These are phyloP conservation scores for Aix galericulata DNA, from an alignment of 2,113 vertebrate genomes.

Conservation along the genomic window DNA sequence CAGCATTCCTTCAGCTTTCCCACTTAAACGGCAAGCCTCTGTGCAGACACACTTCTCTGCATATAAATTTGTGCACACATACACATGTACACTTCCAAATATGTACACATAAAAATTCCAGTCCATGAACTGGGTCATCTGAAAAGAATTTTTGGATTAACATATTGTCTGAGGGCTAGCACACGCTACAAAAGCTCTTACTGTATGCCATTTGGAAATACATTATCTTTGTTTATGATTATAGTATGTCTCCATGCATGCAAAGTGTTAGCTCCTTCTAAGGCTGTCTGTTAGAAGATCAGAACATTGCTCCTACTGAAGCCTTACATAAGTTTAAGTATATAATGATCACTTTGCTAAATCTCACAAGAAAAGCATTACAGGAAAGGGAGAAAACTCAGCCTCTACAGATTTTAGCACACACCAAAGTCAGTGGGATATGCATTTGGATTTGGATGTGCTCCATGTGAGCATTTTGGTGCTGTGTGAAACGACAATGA, in stretches of 20 bases:
- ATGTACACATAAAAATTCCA: neutral
- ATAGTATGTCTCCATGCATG: neutral
- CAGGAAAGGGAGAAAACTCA: neutral
- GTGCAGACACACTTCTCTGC: neutral
- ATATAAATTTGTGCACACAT: rapidly evolving
- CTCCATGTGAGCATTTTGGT: neutral
- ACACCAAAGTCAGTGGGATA: neutral
- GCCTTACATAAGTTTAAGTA: neutral
- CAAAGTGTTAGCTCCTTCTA: neutral
- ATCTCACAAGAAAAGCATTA: neutral
- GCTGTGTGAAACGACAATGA: neutral
- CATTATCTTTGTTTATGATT: neutral
- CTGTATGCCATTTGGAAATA: neutral
- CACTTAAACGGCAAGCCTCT: neutral
- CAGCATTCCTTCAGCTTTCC: neutral
- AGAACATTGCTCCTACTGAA: neutral
- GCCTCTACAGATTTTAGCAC: neutral
- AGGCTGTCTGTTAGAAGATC: neutral
- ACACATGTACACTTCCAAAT: neutral
- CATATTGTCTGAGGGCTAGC: neutral
- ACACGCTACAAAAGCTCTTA: neutral
- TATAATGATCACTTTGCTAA: neutral
- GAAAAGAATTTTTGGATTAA: neutral
- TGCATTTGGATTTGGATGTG: neutral
- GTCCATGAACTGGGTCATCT: neutral